Base-by-base conservation (phyloP, 2,797 vertebrate species). In the Neopelma chrysocephalum region DNA sequence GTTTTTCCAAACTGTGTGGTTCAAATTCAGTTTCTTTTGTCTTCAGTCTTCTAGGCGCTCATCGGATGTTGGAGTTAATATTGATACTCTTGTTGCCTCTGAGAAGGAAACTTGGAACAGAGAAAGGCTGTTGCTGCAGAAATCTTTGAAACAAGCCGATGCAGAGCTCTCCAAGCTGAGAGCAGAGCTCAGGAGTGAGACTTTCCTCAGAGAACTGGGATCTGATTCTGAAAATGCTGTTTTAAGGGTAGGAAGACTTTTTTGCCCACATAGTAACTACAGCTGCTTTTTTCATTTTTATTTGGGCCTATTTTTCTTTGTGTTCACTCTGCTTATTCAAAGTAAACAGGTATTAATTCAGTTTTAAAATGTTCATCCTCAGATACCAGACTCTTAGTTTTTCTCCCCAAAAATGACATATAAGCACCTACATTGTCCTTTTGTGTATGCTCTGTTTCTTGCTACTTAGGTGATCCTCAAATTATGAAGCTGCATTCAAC, bases 31-130 rank as follows among this genome's bases (percentile, higher is more conserved):
- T 93, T 73, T 96, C 56, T 72, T 73, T 85, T 47, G 4, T 96
- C 57, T 95, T n/a, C 87, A 98, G 98, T 96, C 96, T 95, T 97
- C 95, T 29, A 97, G 98, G 88, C 96, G 84, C 82, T 95, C 95
- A 2, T 71, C 66, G 2, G 97, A 94, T 38, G 97, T 93, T 65
- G 87, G 68, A 81, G 97, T 98, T 76, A 97, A 97, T 29, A 90
- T 98, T 2, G 97, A 98, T 66, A 27, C 95, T 64, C 96, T 99
- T 57, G 94, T 98, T 48, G 98, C 98, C 80, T 98, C 98, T 22
- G 99, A 99, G 95, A 98, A 98, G 65, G 99, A 99, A 92, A 94
- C 97, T 5, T 99, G 99, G 99, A 96, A 90, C 56, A 98, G 97
- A 93, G 99, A 99, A 96, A 98, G 97, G 90, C 26, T 90, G 47